Evolutionary conservation across 2,888 invertebrate genomes (phyloP), one percentile per base, ranked within the genome.

Genomic region (Stenoptilia bipunctidactyla): DNA sequence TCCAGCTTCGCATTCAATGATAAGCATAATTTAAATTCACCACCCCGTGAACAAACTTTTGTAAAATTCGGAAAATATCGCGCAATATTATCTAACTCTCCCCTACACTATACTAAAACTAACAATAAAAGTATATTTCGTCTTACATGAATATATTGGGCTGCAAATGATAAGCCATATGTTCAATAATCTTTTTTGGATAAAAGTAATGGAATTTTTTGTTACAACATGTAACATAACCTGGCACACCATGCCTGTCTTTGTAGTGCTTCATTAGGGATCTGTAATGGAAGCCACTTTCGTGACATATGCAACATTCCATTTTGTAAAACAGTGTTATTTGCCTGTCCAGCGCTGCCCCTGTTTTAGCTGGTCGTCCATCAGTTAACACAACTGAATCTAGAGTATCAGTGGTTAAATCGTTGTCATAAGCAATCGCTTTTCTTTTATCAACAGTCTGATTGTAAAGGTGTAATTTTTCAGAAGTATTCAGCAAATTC

Each of bases 121-220:
- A n/a, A n/a, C n/a, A n/a, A n/a, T n/a, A n/a, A n/a, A n/a, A n/a
- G n/a, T n/a, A n/a, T n/a, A n/a, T n/a, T n/a, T n/a, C n/a, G n/a
- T n/a, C 75, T 74, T 62, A 83, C 83, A 74, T 80, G 55, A 83
- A 83, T 53, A 82, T 80, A 40, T 76, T 72, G 4, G 74, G 68
- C 50, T 83, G 83, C 15, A 83, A 61, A 45, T 83, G 83, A 46
- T 57, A 82, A 2, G 83, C 83, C 83, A 83, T 83, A 45, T 83
- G 83, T 49, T 83, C 83, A 36, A 83, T 80, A 38, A 83, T 80
- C 53, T 73, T 83, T 51, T 77, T 83, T 0, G 83, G 82, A 49
- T 77, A 79, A 48, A 83, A 83, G 45, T 80, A 83, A 47, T 83
- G 83, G 50, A 80, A 80, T 46, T 83, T 82, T 54, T 80, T 83